Evolutionary conservation across 2,113 vertebrate genomes (phyloP), one percentile per base, ranked within the genome.

Genomic region (Motacilla alba): DNA sequence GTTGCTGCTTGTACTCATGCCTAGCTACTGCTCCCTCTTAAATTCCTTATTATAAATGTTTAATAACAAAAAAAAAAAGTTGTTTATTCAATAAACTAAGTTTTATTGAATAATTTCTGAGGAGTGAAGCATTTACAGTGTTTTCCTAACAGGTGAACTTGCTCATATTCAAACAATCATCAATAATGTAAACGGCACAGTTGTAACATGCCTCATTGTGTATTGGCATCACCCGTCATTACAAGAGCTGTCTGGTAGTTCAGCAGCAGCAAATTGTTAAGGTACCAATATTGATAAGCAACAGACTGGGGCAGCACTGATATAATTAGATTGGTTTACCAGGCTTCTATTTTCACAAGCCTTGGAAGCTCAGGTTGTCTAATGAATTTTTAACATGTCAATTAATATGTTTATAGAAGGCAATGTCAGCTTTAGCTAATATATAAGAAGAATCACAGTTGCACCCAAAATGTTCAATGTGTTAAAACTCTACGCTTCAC

Each of bases 391-490:
- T 96, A 97, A 97, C 70, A 23, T 46, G 74, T 84, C 91, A 96
- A 53, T 68, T 84, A 97, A 97, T 76, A 92, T 74, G 86, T 67
- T 95, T 94, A 86, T 97, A 92, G 96, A 95, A 92, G 87, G 78
- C 76, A 74, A 92, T 79, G 86, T 85, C 89, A 84, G 69, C 60
- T 95, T 95, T 86, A 92, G 74, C 89, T 56, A 77, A 94, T 39
- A 96, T 63, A 72, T 53, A 89, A 86, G 83, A 96, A 97, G 98
- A 96, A 95, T 96, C 97, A 98, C 95, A 92, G 92, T 67, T 94
- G 79, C 67, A 74, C 68, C 53, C 52, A 91, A 85, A 97, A 97
- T 95, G 74, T 94, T 41, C 41, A 92, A 74, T 14, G 20, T 68
- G 83, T 79, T 86, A 93, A 70, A 56, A 69, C 37, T 56, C 50